phyloP scores from a whole-genome alignment of 2,113 vertebrate genomes.

The Callopanchax toddi region DNA sequence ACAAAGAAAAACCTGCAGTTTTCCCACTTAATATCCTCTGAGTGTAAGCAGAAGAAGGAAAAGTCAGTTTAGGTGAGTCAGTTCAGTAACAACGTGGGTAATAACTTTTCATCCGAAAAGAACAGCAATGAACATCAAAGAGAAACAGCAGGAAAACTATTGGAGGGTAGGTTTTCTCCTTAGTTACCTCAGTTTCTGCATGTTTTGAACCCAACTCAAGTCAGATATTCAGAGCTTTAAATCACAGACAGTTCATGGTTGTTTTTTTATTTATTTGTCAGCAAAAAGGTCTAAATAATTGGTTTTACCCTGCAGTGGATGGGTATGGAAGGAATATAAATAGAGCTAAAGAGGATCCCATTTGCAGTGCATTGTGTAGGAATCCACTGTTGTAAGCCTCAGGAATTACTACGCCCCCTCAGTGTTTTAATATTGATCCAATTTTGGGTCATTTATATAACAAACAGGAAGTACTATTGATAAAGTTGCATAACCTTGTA shows the following conservation, averaged over 20 bases:
- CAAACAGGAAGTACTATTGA: conserved; percentile 9
- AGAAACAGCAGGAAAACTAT: conserved; percentile 14
- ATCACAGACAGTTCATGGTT: conserved; percentile 17
- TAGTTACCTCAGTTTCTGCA: conserved; percentile 13
- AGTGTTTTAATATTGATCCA: conserved; percentile 22
- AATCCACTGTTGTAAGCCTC: conserved; percentile 2
- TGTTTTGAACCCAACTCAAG: background rate
- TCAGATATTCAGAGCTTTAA: conserved; percentile 12
- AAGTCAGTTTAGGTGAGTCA: background rate
- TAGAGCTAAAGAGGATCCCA: background rate
- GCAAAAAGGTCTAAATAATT: no score
- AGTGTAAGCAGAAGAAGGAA: conserved; percentile 1
- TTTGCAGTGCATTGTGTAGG: background rate
- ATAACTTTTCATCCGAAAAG: conserved; percentile 1
- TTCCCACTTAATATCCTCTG: background rate
- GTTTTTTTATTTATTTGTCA: conserved; percentile 9
- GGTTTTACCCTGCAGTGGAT: background rate
- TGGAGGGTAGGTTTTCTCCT: conserved; percentile 4
- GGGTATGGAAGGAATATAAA: background rate
- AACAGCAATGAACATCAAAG: conserved; percentile 11
- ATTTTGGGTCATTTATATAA: background rate
- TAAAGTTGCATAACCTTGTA: conserved; percentile 12
- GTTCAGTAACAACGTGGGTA: conserved; percentile 5
- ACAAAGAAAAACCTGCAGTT: background rate
- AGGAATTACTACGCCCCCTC: conserved; percentile 30